Evolutionary conservation across 1,140 invertebrate genomes (phyloP).

Genomic region (Tachypleus tridentatus): DNA sequence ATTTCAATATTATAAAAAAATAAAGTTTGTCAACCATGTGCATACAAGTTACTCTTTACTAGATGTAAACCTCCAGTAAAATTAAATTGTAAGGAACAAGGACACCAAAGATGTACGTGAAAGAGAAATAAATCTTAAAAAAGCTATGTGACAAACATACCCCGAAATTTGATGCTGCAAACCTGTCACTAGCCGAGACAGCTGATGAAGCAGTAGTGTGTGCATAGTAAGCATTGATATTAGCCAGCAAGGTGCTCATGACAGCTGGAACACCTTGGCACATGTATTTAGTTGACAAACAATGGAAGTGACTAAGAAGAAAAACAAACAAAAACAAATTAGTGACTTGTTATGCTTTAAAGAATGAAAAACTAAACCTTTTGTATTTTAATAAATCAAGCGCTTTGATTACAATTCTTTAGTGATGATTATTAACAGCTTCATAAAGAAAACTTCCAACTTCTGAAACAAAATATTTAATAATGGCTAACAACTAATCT

Average conservation of each 20-base stretch:
- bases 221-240: slow-evolving; percentile 99
- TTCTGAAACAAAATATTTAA: too few species aligned
- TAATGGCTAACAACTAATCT: too few species aligned
- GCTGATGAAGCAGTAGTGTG: slow-evolving; percentile 97
- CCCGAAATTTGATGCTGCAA: slow-evolving; percentile 98
- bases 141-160: slow-evolving; percentile 43
- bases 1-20: too few species aligned
- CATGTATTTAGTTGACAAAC: slow-evolving; percentile 96
- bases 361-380: neutral
- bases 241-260: slow-evolving; percentile 95
- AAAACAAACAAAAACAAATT: neutral
- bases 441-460: too few species aligned
- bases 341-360: neutral
- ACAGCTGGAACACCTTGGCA: slow-evolving; percentile 97
- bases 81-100: too few species aligned
- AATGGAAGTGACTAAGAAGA: slow-evolving; percentile 88
- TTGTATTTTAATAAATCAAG: slow-evolving; percentile 9
- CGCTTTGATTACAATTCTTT: neutral
- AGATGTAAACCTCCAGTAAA: too few species aligned
- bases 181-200: slow-evolving; percentile 96
- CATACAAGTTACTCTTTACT: too few species aligned
- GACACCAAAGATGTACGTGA: too few species aligned
- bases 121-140: too few species aligned
- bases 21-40: too few species aligned
- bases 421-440: neutral